phyloP scores from a whole-genome alignment of 2,113 vertebrate genomes.

The Parotia lawesii region DNA sequence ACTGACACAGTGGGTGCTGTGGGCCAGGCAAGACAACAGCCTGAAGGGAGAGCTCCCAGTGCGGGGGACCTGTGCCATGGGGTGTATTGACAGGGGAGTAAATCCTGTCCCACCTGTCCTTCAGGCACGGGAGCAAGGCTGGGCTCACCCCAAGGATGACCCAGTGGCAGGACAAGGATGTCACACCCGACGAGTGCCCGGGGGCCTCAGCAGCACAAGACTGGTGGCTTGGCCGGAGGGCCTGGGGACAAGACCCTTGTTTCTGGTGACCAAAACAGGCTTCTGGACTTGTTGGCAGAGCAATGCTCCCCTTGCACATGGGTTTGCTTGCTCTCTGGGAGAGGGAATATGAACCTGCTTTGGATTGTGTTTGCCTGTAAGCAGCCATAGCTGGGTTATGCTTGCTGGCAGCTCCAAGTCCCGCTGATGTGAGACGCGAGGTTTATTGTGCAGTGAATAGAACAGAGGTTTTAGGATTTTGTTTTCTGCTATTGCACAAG shows the following conservation, averaged over 20 bases:
- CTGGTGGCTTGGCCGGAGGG: not conserved
- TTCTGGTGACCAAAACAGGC: not conserved
- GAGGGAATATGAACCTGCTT: not conserved
- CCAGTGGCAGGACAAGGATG: rapidly evolving
- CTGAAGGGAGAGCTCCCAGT: not conserved
- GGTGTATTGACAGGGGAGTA: rapidly evolving
- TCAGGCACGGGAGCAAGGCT: not conserved
- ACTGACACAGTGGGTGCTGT: too few species aligned
- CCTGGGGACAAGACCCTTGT: not conserved
- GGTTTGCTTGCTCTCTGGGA: not conserved
- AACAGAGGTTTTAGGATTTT: not conserved
- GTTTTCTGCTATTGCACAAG: not conserved
- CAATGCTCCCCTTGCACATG: rapidly evolving
- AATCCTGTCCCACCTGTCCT: not conserved
- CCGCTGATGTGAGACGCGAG: not conserved
- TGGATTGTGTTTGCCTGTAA: not conserved
- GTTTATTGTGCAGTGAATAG: not conserved
- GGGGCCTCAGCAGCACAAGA: not conserved
- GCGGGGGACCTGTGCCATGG: rapidly evolving
- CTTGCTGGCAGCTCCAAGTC: not conserved
- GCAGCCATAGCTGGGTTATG: rapidly evolving
- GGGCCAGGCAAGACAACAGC: rapidly evolving
- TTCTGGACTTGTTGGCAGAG: not conserved
- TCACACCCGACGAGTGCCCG: rapidly evolving
- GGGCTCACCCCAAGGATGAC: not conserved